These are phyloP conservation scores for Tigriopus californicus DNA, from an alignment of 2,888 invertebrate species.

Conservation along the genomic window DNA sequence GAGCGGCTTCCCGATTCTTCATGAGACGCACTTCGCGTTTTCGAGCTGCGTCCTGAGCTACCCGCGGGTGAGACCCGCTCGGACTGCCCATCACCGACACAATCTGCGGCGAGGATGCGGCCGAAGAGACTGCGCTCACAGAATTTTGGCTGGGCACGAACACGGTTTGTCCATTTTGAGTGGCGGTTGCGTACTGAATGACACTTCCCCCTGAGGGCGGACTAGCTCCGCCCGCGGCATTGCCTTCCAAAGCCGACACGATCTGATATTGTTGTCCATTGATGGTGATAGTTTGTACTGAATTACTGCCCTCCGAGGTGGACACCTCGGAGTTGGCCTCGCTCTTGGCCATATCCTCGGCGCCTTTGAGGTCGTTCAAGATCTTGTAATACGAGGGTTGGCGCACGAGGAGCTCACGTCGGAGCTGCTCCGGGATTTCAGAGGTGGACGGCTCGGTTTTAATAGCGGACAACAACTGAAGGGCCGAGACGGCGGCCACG, in stretches of 20 bases:
- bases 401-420: background rate
- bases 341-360: background rate
- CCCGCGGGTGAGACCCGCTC: background rate
- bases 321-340: background rate
- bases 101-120: slow-evolving; percentile 1
- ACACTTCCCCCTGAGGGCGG: background rate
- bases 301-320: background rate
- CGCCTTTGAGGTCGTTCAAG: slow-evolving; percentile 9
- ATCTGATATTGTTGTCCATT: slow-evolving; percentile 15
- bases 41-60: slow-evolving; percentile 6
- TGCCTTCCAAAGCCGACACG: background rate
- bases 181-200: slow-evolving; percentile 3
- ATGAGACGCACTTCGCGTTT: slow-evolving; percentile 14
- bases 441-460: too few species aligned
- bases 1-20: slow-evolving; percentile 66
- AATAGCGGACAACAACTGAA: too few species aligned
- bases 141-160: slow-evolving; percentile 1
- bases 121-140: background rate
- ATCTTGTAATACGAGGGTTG: slow-evolving; percentile 14
- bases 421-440: too few species aligned
- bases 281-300: slow-evolving; percentile 14
- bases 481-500: too few species aligned
- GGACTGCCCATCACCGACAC: background rate
- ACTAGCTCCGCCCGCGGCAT: background rate
- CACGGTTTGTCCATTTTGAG: slow-evolving; percentile 10